Evolutionary conservation across 2,888 invertebrate species (phyloP).

Genomic region (Dioctria rufipes): DNA sequence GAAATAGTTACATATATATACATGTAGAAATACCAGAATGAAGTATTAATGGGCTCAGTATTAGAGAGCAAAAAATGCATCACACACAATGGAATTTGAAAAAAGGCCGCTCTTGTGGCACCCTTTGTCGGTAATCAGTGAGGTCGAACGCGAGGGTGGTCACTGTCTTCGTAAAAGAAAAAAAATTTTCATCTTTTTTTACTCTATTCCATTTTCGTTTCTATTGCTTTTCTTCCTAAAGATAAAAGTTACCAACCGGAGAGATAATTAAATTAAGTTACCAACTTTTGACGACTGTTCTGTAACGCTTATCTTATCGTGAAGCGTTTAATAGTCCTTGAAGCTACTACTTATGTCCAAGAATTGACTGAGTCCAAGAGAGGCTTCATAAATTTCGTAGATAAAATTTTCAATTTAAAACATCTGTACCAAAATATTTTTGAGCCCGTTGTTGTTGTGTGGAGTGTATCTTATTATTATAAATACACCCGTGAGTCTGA

Average conservation of each 20-base stretch:
- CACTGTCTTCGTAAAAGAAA: conserved; percentile 34
- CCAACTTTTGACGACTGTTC: conserved; percentile 30
- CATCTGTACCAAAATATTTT: conserved; percentile 16
- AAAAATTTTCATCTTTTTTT: background rate
- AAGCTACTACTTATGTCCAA: conserved; percentile 4
- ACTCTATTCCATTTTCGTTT: conserved; percentile 1
- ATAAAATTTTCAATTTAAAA: conserved; percentile 18
- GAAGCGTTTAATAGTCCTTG: conserved; percentile 30
- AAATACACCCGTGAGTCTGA: no score
- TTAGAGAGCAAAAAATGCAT: conserved; percentile 37
- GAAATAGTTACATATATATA: no score
- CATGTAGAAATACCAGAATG: background rate
- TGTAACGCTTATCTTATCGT: conserved; percentile 36
- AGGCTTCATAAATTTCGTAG: conserved; percentile 33
- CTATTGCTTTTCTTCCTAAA: conserved; percentile 34
- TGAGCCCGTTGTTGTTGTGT: no score
- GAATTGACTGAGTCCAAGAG: background rate
- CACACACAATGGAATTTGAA: conserved; percentile 48
- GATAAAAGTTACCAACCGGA: conserved; percentile 49
- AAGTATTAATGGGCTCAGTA: conserved; percentile 29
- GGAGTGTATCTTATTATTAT: no score
- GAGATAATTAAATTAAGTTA: conserved; percentile 52
- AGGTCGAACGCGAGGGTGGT: conserved; percentile 52
- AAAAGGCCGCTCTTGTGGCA: conserved; percentile 49
- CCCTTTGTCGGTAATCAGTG: conserved; percentile 54